These are phyloP conservation scores for Eupithecia subumbrata DNA, from an alignment of 2,888 invertebrate genomes.

Conservation along the genomic window DNA sequence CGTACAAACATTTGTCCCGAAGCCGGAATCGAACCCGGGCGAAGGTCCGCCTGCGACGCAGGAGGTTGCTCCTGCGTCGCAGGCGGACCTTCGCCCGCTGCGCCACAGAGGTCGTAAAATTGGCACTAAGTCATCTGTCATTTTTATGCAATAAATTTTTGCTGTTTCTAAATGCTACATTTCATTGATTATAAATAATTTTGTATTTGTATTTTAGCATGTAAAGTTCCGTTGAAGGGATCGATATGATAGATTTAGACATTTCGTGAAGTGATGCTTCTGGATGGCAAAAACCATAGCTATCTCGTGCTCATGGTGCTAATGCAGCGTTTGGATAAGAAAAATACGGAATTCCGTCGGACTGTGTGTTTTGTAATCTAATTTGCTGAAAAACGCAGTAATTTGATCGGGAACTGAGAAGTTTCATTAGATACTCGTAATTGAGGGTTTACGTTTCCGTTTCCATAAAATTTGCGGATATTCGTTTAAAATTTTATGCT, in stretches of 20 bases:
- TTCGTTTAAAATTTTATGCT: too few species aligned
- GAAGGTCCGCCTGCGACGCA: too few species aligned
- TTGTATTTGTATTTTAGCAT: too few species aligned
- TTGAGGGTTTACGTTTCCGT: not conserved
- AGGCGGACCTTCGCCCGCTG: too few species aligned
- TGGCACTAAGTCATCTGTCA: not conserved
- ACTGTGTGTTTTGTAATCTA: slow-evolving; percentile 56
- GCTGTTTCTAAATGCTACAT: too few species aligned
- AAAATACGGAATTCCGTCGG: slow-evolving; percentile 64
- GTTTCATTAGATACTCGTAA: not conserved
- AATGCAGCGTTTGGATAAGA: slow-evolving; percentile 74
- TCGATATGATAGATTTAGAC: not conserved
- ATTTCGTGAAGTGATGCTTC: not conserved
- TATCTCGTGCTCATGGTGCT: slow-evolving; percentile 42
- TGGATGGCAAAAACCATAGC: not conserved
- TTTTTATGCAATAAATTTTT: too few species aligned
- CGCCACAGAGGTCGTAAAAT: too few species aligned
- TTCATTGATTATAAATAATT: too few species aligned
- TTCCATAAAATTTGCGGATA: too few species aligned
- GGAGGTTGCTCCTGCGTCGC: too few species aligned
- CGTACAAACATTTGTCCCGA: too few species aligned
- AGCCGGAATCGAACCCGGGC: too few species aligned
- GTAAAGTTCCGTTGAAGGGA: not conserved
- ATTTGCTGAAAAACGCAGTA: slow-evolving; percentile 62
- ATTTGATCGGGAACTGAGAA: slow-evolving; percentile 44